Conservation (phyloP, 2,113 vertebrate species). For the Pygoscelis adeliae region DNA sequence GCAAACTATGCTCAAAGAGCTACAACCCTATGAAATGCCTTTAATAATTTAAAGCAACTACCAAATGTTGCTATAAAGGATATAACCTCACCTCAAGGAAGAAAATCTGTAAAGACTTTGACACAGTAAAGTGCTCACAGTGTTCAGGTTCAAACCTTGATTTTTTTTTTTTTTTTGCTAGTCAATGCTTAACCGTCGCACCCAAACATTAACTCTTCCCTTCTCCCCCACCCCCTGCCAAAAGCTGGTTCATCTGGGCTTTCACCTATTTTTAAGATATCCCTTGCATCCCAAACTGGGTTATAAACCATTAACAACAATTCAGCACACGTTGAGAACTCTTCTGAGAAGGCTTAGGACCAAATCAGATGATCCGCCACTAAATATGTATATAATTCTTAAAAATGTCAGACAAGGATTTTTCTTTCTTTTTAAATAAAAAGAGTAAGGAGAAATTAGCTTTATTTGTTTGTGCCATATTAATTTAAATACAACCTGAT, state of each 20-base stretch:
- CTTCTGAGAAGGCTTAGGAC: background rate
- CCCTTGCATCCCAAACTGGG: background rate
- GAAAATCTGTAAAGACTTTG: conserved; percentile 69
- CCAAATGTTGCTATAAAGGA: conserved; percentile 78
- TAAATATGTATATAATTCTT: background rate
- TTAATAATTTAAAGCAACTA: conserved; percentile 81
- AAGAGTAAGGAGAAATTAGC: background rate
- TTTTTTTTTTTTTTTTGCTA: background rate
- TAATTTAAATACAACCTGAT: conserved; percentile 6
- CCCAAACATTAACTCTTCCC: background rate
- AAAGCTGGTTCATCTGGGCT: background rate
- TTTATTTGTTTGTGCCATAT: background rate
- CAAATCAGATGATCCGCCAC: background rate
- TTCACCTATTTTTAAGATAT: conserved; percentile 44
- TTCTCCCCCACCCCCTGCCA: background rate
- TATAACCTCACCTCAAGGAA: conserved; percentile 71
- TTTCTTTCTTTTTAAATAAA: background rate
- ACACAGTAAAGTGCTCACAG: conserved; percentile 44
- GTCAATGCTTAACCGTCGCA: background rate
- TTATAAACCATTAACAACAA: conserved; percentile 5
- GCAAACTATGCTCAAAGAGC: conserved; percentile 61
- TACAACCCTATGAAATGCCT: conserved; percentile 68
- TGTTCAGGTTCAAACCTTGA: conserved; percentile 26
- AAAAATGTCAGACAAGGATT: background rate
- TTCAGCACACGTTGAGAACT: background rate